These are phyloP conservation scores for Anabacerthia variegaticeps DNA, from an alignment of 2,797 vertebrate species.

Conservation along the genomic window DNA sequence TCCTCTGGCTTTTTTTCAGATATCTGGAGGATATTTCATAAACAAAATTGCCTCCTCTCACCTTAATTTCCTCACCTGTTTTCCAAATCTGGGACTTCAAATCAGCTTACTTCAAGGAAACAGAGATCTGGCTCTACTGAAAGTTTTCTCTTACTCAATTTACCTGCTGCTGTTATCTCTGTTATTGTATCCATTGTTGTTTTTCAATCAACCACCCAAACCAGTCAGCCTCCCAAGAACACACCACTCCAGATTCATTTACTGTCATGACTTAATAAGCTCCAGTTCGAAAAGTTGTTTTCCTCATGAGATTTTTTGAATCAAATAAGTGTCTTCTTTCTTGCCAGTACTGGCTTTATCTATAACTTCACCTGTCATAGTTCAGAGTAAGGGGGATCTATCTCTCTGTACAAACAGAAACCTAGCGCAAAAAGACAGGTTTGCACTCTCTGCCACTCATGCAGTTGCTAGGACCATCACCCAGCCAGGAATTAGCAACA, in stretches of 20 bases:
- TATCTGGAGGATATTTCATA: not conserved
- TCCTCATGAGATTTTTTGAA: not conserved
- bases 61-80: not conserved
- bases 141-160: not conserved
- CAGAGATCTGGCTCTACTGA: not conserved
- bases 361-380: slow-evolving; percentile 1
- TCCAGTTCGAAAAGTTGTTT: not conserved
- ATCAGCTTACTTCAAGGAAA: not conserved
- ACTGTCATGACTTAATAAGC: not conserved
- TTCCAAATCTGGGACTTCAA: not conserved
- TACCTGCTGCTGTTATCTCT: not conserved
- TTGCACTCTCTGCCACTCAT: not conserved
- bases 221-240: not conserved
- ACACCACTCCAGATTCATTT: not conserved
- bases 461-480: not conserved
- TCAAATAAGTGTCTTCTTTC: slow-evolving; percentile 9
- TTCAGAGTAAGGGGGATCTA: not conserved
- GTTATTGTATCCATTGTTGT: not conserved
- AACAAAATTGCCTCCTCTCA: not conserved
- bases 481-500: not conserved
- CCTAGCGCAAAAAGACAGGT: not conserved
- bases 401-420: not conserved
- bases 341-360: not conserved
- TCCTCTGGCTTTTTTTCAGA: not conserved
- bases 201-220: not conserved